Evolutionary conservation across 1,140 invertebrate genomes (phyloP).

Genomic region (Drosophila bipectinata): DNA sequence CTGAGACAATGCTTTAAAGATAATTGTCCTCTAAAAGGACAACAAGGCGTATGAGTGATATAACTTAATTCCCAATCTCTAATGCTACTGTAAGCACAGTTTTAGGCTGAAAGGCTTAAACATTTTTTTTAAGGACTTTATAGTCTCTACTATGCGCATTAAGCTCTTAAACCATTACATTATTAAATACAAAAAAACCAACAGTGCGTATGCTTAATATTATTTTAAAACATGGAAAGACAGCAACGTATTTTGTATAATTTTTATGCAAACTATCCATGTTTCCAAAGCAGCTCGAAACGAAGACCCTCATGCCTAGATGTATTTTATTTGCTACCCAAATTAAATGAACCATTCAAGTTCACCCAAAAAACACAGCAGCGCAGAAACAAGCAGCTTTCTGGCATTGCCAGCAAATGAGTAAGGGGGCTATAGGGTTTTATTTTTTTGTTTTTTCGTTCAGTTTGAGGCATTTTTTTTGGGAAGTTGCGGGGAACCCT

Average conservation of each 20-base stretch:
- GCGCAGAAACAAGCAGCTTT: constrained; percentile 43
- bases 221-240: neutral
- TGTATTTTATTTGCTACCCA: neutral
- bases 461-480: neutral
- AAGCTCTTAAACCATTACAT: neutral
- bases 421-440: constrained; percentile 1
- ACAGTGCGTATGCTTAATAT: neutral
- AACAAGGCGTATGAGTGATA: constrained; percentile 12
- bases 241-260: neutral
- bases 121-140: too few species aligned
- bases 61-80: too few species aligned
- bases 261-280: neutral
- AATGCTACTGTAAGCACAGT: too few species aligned
- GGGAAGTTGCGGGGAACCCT: constrained; percentile 1
- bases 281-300: neutral
- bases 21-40: neutral
- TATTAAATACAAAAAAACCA: neutral
- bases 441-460: neutral
- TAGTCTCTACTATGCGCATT: neutral
- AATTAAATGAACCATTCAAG: neutral
- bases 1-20: too few species aligned
- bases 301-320: neutral
- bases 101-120: too few species aligned
- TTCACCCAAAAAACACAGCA: constrained; percentile 28
- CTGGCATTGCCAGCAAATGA: constrained; percentile 1